Evolutionary conservation across 2,888 invertebrate genomes (phyloP).

Genomic region (Hetaerina titia): DNA sequence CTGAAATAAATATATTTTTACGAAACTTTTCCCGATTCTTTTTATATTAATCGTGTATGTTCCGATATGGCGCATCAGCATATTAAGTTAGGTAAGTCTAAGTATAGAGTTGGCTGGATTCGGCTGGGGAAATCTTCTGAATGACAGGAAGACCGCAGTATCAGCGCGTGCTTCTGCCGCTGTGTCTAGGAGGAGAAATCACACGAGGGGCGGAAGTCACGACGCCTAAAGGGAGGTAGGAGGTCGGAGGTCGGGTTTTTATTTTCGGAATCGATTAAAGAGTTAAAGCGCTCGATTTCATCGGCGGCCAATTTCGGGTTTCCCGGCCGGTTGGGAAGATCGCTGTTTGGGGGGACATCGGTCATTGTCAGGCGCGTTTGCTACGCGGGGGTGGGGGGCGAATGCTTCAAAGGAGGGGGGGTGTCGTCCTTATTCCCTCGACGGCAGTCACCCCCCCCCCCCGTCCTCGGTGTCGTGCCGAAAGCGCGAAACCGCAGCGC

Average conservation of each 20-base stretch:
- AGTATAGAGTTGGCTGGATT: too few relatives aligned
- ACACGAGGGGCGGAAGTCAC: too few relatives aligned
- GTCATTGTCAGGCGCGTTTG: neutral
- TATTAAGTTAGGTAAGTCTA: too few relatives aligned
- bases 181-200: too few relatives aligned
- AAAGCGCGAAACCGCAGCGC: neutral
- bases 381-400: neutral
- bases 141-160: too few relatives aligned
- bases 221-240: neutral
- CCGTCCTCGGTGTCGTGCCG: neutral
- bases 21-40: too few relatives aligned
- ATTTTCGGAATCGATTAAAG: constrained; percentile 20
- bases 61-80: too few relatives aligned
- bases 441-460: neutral
- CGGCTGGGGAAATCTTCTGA: too few relatives aligned
- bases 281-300: constrained; percentile 11
- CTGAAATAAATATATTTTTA: too few relatives aligned
- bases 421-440: too few relatives aligned
- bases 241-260: neutral
- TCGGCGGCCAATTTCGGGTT: constrained; percentile 10
- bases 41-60: too few relatives aligned
- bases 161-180: too few relatives aligned
- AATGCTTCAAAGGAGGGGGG: neutral
- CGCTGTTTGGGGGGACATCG: constrained; percentile 13
- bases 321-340: neutral